Evolutionary conservation across 1,140 invertebrate genomes (phyloP).

Genomic region (Meloidogyne hapla): DNA sequence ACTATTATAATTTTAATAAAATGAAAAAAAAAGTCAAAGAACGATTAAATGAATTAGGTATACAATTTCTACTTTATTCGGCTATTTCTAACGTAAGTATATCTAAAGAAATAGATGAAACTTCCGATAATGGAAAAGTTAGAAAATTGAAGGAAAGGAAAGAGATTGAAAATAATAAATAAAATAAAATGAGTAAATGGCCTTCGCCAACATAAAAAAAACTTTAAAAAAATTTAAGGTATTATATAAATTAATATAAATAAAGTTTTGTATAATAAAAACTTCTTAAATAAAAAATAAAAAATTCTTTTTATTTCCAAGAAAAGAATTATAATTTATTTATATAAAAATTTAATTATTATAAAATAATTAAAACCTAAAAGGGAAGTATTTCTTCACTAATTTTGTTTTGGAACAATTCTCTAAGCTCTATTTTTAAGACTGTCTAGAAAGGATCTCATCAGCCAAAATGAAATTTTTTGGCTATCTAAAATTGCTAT

Average conservation of each 20-base stretch:
- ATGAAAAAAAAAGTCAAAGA: background rate
- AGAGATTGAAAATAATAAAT: background rate
- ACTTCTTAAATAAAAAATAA: too few species aligned
- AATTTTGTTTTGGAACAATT: background rate
- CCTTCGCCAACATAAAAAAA: constrained; percentile 1
- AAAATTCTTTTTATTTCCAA: too few species aligned
- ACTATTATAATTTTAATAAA: background rate
- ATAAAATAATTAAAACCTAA: background rate
- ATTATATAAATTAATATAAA: background rate
- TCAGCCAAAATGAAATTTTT: background rate
- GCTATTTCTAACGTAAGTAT: too few species aligned
- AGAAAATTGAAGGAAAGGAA: background rate
- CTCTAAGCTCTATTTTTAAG: background rate
- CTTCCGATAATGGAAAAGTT: background rate
- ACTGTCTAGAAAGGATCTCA: background rate
- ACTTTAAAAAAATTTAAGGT: background rate
- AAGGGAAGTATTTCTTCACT: background rate
- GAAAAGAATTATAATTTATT: too few species aligned
- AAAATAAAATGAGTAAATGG: constrained; percentile 6
- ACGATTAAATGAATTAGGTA: background rate
- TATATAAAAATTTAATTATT: background rate
- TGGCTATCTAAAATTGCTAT: constrained; percentile 3
- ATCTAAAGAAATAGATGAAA: background rate
- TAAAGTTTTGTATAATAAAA: background rate
- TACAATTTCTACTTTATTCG: background rate